Evolutionary conservation across 2,113 vertebrate species (phyloP), one percentile per base, ranked within the genome.

Genomic region (Aspidoscelis tigris): DNA sequence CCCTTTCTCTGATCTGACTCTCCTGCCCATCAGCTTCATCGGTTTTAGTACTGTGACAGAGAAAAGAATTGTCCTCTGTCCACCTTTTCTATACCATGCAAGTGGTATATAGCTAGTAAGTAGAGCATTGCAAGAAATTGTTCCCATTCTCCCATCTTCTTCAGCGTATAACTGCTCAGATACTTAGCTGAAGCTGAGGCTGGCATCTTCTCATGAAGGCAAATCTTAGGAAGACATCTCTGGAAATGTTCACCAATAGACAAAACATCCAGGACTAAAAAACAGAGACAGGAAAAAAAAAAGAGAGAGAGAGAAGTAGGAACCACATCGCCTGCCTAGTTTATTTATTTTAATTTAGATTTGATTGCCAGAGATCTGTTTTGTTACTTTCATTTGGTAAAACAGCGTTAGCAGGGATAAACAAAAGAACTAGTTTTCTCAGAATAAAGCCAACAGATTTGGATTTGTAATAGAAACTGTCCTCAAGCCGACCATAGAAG

Each of bases 401-500:
- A 72, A 71, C 4, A 81, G 21, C 16, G 12, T 69, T 58, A 50
- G n/a, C 71, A 53, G 39, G 33, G 11, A 55, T 75, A 39, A 69
- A 5, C 61, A 11, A 53, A 53, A 50, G 9, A 76, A 24, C 33
- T 24, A 0, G 4, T 68, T 68, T 83, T 76, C 64, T 83, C 44
- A n/a, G 66, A 18, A 41, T 33, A 61, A 81, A 81, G 58, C 80
- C 70, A n/a, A 74, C 26, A 12, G 58, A 26, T n/a, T 75, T 82
- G 44, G 43, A 75, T 65, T 14, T 64, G 2, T 11, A 58, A 74
- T 75, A 47, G 3, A 74, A 84, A 20, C 44, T 79, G 76, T 20
- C 58, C 83, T 73, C 43, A 79, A 50, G 11, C 5, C 33, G 78
- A 72, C 33, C 43, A 4, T 61, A 47, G 22, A n/a, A 69, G 21